phyloP scores from a whole-genome alignment of 2,888 invertebrate genomes.

The Lamellibrachia satsuma region DNA sequence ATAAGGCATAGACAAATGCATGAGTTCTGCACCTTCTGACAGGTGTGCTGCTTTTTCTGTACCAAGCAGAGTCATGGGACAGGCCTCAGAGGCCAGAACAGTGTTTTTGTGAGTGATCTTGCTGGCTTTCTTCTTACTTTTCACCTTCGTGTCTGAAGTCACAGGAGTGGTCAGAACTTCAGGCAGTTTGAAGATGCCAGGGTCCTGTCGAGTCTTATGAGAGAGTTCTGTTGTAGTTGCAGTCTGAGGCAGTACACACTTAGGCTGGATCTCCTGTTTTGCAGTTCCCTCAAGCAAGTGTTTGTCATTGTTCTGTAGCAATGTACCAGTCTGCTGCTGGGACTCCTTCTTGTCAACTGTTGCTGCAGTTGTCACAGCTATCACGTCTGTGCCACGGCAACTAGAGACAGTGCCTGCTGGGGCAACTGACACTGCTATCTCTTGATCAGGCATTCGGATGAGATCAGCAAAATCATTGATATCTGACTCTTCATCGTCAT shows the following conservation, averaged over 20 bases:
- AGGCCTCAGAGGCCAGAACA: background rate
- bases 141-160: background rate
- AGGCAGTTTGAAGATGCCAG: background rate
- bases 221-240: background rate
- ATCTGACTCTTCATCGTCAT: conserved; percentile 36
- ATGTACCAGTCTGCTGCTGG: background rate
- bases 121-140: background rate
- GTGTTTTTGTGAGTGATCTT: background rate
- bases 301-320: background rate
- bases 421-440: background rate
- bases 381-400: background rate
- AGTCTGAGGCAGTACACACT: background rate
- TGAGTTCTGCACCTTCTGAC: background rate
- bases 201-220: background rate
- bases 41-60: background rate
- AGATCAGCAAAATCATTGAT: conserved; percentile 36
- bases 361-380: background rate
- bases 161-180: background rate
- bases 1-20: conserved; percentile 17
- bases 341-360: background rate
- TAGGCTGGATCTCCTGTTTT: background rate
- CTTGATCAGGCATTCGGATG: conserved; percentile 29
- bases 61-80: background rate
- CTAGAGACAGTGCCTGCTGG: background rate
- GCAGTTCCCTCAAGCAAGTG: background rate